These are phyloP conservation scores for Eupithecia insigniata DNA, from an alignment of 2,888 invertebrate genomes.

Conservation along the genomic window DNA sequence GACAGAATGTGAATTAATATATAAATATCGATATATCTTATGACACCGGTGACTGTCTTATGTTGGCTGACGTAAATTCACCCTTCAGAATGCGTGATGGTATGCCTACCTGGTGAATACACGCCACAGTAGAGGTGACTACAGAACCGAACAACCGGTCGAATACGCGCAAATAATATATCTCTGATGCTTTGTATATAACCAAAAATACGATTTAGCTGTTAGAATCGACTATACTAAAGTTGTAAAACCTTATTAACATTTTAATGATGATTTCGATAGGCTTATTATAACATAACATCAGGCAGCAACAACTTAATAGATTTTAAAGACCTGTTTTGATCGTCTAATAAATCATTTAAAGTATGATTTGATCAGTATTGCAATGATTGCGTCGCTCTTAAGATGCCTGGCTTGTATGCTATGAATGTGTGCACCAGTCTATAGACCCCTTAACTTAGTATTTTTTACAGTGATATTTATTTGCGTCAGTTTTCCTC, in stretches of 20 bases:
- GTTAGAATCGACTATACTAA: not conserved
- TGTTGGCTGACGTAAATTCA: constrained; percentile 51
- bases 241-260: not conserved
- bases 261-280: not conserved
- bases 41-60: constrained; percentile 50
- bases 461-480: constrained; percentile 22
- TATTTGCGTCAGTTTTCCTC: constrained; percentile 34
- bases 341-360: not conserved
- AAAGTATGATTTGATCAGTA: not conserved
- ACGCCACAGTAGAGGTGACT: constrained; percentile 30
- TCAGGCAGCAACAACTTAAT: not conserved
- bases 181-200: not conserved
- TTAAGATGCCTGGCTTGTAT: not conserved
- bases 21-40: constrained; percentile 51
- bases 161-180: not conserved
- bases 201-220: not conserved
- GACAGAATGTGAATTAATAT: constrained; percentile 52
- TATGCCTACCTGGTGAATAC: constrained; percentile 45
- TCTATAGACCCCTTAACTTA: not conserved
- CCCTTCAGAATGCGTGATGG: constrained; percentile 47
- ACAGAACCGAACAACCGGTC: constrained; percentile 7
- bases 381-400: not conserved
- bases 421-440: not conserved
- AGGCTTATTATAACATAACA: constrained; percentile 3
- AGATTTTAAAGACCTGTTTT: not conserved